Base-by-base conservation (phyloP, 2,888 invertebrate species). In the Apoda limacodes region DNA sequence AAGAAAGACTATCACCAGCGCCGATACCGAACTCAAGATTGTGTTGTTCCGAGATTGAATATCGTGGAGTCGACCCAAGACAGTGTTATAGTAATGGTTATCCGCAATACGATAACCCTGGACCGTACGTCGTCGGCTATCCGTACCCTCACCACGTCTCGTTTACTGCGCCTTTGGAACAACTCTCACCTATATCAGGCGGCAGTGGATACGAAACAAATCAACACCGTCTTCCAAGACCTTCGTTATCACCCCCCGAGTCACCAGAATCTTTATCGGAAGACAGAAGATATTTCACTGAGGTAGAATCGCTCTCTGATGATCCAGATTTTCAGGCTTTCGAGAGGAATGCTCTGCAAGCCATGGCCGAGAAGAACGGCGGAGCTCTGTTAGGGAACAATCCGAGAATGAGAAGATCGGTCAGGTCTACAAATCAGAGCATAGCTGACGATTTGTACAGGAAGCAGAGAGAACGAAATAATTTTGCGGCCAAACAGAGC, bases 401-500 rank as follows among this genome's bases (percentile, higher is more conserved):
- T 46, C 86, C 88, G 0, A 86, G 88, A 48, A 91, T 90, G 91
- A 74, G 89, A n/a, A 69, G 88, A 35, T 81, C 75, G 1, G 72
- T 76, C 7, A 70, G 69, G 22, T n/a, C n/a, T n/a, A 60, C 61
- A 3, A 63, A 42, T 15, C 50, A 55, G 22, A 56, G 68, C 28
- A 51, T 44, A 41, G 24, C 89, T 0, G 91, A 95, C 57, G 90
- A 90, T 3, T 87, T 90, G 0, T 98, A 98, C 59, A 89, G 90
- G 78, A 95, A 93, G 49, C 85, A 95, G 32, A 76, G 97, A 6
- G 85, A 91, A 42, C 93, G 94, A 57, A 98, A 98, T 64, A 98
- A 98, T 61, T 92, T 90, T 40, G 97, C 98, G 0, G 98, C 98
- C 1, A 98, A 98, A 66, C 85, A 95, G 46, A 96, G 95, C 0